Base-by-base conservation (phyloP, 2,797 vertebrate species). In the Platalea minor region DNA sequence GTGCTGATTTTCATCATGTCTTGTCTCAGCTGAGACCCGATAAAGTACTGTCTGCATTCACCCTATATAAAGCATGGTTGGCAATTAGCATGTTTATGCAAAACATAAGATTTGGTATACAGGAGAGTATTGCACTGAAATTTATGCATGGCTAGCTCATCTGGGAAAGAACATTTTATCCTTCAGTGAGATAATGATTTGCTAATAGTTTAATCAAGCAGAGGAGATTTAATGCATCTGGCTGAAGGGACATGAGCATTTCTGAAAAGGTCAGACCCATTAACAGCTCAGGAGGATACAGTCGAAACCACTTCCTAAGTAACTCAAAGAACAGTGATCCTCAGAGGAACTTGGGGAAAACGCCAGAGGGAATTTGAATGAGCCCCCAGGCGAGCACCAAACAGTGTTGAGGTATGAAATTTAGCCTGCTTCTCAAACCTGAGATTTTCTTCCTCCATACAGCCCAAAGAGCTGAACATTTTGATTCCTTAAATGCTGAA, bases 131-230 rank as follows among this genome's bases (percentile, higher is more conserved):
- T 73, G 76, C 79, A 39, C 76, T 51, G 68, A 74, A 82, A 93
- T 85, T 51, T 53, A 46, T 85, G 72, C 50, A 8, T 78, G 54
- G 65, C 82, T 67, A n/a, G 60, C 72, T 95, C 75, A 64, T 88
- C 78, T 78, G 69, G 85, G 82, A 92, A 88, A 85, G 81, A 92
- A 78, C 75, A 54, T 83, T 89, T 89, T 83, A 78, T 92, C 76
- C 85, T 75, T 93, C 76, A 33, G 79, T 29, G 73, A 81, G 93
- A 93, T 94, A 92, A 94, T 91, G 65, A 85, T 94, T 92, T 95
- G 89, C 79, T 96, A 95, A 88, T 93, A 90, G 91, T 72, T 95
- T 91, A 92, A 96, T 96, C 92, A 90, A 88, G 85, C 79, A 29
- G 73, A 46, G 60, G 75, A 95, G 85, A 86, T 88, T 93, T 91